Base-by-base conservation (phyloP, 2,888 invertebrate species). In the Tachina lurida region DNA sequence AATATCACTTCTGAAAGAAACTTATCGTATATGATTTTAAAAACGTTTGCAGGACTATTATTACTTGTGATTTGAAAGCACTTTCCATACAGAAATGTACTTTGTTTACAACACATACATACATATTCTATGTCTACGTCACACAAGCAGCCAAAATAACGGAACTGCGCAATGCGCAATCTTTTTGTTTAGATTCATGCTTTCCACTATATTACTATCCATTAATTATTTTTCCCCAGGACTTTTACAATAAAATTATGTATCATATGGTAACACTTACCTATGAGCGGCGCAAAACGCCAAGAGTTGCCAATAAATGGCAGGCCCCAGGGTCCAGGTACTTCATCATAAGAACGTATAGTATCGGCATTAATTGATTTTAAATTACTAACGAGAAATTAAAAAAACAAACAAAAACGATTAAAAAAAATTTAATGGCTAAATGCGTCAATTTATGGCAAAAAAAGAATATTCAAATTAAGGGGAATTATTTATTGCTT, bases 261-360 rank as follows among this genome's bases (percentile, higher is more conserved):
- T 41, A 10, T 17, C 2, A 3, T 15, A 22, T 0, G 41, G 22
- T n/a, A 58, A 63, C 54, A 89, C 91, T 93, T 92, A 95, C 95
- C 95, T 89, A 95, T 94, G 80, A 94, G 89, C 9, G 95, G 95
- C 70, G 96, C 95, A 92, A 97, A 96, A 87, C 96, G 94, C 97
- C 97, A 97, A 5, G 96, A 95, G 91, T 97, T 97, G 77, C 97
- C 97, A 70, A 97, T 93, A 65, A 96, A 79, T 1, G 96, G 96
- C 90, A 96, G 91, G 70, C 95, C 95, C 92, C 93, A 95, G 19
- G 96, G 96, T 22, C 97, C 97, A 5, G 97, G 97, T 90, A 97
- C 95, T 84, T 94, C 94, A 70, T 94, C 92, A 91, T 96, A 97
- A 0, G 95, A 94, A 79, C 92, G 93, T 17, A 86, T 82, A 47